Evolutionary conservation across 2,888 invertebrate species (phyloP), one percentile per base, ranked within the genome.

Genomic region (Heliconius ethilla): DNA sequence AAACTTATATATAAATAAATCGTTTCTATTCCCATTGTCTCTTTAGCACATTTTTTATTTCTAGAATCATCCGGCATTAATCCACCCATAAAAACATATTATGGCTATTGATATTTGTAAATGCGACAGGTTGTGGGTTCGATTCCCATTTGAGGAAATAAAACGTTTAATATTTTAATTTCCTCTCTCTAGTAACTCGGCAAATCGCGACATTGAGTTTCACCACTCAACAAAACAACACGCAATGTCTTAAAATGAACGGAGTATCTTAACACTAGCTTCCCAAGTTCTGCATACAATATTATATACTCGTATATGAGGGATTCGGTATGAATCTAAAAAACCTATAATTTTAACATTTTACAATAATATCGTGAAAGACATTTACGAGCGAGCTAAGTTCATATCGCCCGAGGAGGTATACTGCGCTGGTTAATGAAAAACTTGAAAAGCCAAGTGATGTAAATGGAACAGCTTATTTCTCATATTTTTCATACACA

Each of bases 361-460:
- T 72, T 59, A 33, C 33, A 55, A 59, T 72, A 55, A 72, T 55
- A 55, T 25, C 29, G 29, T 45, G 63, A 72, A 33, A 72, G 25
- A 74, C 27, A 63, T 65, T 27, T 45, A 65, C 45, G 27, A 59
- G 74, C 65, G 37, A 66, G 63, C 62, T 33, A 70, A 72, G 65
- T 70, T 66, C 55, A 72, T 65, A 76, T 66, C 51, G 70, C 70
- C 76, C 40, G 63, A 18, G 70, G 76, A 27, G 37, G 13, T 65
- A 55, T 65, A 76, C 72, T 72, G 76, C 66, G 72, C 51, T 51
- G 27, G 29, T 65, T 76, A 76, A 76, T 76, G 76, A 76, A 76
- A 76, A 76, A 55, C 25, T 55, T 76, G 59, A 72, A 72, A 72
- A 72, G 72, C 65, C 51, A 62, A 59, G 33, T 76, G 65, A 76